Evolutionary conservation across 2,113 vertebrate genomes (phyloP).

Genomic region (Bos indicus): DNA sequence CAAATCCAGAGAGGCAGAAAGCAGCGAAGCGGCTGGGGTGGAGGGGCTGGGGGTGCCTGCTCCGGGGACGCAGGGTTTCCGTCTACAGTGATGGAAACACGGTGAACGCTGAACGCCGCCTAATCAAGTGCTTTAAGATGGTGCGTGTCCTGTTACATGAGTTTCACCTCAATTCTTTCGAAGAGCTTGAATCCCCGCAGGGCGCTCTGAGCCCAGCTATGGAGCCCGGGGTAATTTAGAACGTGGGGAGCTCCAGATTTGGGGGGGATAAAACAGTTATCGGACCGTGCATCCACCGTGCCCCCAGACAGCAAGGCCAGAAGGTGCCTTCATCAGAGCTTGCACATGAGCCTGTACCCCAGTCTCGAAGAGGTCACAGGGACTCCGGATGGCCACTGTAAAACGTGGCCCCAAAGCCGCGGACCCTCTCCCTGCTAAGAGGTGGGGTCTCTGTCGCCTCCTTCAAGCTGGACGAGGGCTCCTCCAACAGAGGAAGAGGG

Average conservation of each 20-base stretch:
- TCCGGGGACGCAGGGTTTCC: rapidly evolving
- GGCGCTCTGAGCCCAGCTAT: too few species aligned
- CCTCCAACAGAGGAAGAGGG: neutral
- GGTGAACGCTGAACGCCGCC: rapidly evolving
- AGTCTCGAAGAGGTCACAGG: neutral
- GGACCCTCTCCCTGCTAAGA: neutral
- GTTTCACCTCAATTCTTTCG: neutral
- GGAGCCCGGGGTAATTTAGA: too few species aligned
- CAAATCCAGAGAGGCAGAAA: neutral
- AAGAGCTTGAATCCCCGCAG: neutral
- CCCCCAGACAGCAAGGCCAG: neutral
- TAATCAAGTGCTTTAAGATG: rapidly evolving
- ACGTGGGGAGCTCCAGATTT: neutral
- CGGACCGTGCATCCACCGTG: rapidly evolving
- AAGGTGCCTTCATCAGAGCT: too few species aligned
- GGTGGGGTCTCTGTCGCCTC: neutral
- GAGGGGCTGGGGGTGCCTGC: rapidly evolving
- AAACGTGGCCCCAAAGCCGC: neutral
- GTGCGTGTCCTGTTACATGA: rapidly evolving
- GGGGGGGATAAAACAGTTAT: neutral
- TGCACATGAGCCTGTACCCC: rapidly evolving
- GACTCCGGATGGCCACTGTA: rapidly evolving
- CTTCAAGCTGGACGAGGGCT: too few species aligned
- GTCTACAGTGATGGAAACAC: rapidly evolving
- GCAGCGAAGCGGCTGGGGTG: rapidly evolving